Evolutionary conservation across 1,140 invertebrate species (phyloP).

Genomic region (Bradynema listronoti): DNA sequence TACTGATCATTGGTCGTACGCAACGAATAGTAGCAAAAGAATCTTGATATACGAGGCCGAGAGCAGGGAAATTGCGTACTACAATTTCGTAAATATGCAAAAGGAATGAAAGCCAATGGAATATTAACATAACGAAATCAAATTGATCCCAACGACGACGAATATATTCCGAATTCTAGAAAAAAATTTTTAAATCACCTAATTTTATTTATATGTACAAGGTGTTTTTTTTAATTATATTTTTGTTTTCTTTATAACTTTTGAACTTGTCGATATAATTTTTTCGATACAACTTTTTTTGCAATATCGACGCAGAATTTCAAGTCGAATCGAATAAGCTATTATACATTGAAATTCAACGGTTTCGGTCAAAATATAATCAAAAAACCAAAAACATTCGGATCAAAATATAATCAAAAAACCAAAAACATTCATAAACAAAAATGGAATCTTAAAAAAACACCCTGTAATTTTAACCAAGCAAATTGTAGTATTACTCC

Average conservation of each 20-base stretch:
- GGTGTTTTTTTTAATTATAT: too few species aligned
- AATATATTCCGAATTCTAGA: constrained; percentile 39
- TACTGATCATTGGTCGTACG: constrained; percentile 54
- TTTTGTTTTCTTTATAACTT: too few species aligned
- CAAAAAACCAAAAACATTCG: too few species aligned
- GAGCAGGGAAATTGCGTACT: constrained; percentile 30
- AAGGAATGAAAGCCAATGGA: constrained; percentile 88
- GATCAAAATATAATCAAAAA: too few species aligned
- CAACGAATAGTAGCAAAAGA: constrained; percentile 38
- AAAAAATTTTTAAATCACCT: constrained; percentile 4
- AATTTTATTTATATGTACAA: too few species aligned
- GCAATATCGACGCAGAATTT: neutral
- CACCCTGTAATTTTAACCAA: too few species aligned
- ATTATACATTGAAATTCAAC: too few species aligned
- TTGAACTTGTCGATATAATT: too few species aligned
- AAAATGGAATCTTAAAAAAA: too few species aligned
- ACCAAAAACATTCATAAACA: too few species aligned
- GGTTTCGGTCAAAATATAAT: too few species aligned
- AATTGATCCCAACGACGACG: constrained; percentile 93
- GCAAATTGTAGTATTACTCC: constrained; percentile 16
- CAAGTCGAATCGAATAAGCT: neutral
- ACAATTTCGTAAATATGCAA: constrained; percentile 67
- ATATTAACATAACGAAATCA: constrained; percentile 93
- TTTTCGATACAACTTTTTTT: too few species aligned
- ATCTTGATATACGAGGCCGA: constrained; percentile 37